A percentile compares a stretch with the other conserved stretches of the same genome.
These are phyloP conservation scores for Rostratula benghalensis DNA, from an alignment of 2,113 vertebrate genomes.

Conservation along the genomic window DNA sequence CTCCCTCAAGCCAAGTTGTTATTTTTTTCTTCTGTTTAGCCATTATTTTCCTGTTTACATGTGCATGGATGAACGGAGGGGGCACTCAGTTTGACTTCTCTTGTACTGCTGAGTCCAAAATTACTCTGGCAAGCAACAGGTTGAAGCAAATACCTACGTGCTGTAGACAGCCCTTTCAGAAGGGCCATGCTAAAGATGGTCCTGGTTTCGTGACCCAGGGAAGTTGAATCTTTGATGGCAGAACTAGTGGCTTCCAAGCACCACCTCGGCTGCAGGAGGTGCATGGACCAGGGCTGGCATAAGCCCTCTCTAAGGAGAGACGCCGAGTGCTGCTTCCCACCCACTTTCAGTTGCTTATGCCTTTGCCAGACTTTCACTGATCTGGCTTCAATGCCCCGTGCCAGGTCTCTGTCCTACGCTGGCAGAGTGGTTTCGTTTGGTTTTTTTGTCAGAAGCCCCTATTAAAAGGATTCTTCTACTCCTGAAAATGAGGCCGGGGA, in stretches of 20 bases:
- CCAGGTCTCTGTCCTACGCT: background rate
- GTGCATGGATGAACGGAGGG: background rate
- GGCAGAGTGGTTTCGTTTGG: rapidly evolving
- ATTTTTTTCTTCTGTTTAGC: background rate
- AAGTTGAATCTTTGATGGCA: background rate
- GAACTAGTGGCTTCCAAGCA: background rate
- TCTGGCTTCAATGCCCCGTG: background rate
- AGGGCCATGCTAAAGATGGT: rapidly evolving
- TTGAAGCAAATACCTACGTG: background rate
- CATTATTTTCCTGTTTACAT: background rate
- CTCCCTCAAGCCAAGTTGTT: background rate
- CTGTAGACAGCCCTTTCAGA: background rate
- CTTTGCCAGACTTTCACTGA: background rate
- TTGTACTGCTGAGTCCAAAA: background rate
- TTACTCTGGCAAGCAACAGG: background rate
- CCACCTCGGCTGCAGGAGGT: rapidly evolving
- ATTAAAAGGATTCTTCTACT: background rate
- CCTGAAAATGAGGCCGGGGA: background rate
- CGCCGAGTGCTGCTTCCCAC: rapidly evolving
- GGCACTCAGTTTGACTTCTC: background rate
- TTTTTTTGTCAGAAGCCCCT: background rate
- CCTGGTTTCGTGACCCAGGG: background rate
- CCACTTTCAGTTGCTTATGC: rapidly evolving
- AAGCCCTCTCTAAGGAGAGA: background rate
- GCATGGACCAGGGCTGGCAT: rapidly evolving